A percentile compares a stretch with the other conserved stretches of the same genome.
phyloP scores from a whole-genome alignment of 2,797 vertebrate species.

The Podarcis siculus region DNA sequence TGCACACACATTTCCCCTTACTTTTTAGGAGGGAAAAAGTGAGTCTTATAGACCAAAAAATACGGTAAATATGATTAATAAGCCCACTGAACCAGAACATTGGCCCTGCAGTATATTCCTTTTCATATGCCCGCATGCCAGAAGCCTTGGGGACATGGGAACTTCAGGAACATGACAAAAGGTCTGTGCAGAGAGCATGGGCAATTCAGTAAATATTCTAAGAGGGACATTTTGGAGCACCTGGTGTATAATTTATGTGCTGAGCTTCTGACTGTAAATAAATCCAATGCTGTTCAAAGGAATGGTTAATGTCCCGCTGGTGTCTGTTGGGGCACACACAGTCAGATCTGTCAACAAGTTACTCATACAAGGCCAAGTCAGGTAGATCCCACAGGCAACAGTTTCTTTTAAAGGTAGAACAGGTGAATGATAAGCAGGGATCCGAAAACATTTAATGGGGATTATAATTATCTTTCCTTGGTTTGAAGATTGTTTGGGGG shows the following conservation, averaged over 20 bases:
- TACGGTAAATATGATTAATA: too few relatives aligned
- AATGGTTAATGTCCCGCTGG: slow-evolving; percentile 35
- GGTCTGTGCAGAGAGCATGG: slow-evolving; percentile 42
- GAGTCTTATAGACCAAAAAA: too few relatives aligned
- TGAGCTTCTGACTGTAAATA: slow-evolving; percentile 63
- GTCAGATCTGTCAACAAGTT: slow-evolving; percentile 59
- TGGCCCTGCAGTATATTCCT: slow-evolving; percentile 21
- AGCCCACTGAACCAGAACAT: too few relatives aligned
- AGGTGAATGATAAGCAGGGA: slow-evolving; percentile 15
- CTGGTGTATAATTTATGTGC: slow-evolving; percentile 68
- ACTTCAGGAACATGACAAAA: slow-evolving; percentile 37
- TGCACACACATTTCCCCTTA: too few relatives aligned
- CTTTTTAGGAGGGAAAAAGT: too few relatives aligned
- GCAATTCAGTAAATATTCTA: slow-evolving; percentile 59
- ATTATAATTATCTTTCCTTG: neutral
- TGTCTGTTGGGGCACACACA: slow-evolving; percentile 60
- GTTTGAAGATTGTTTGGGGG: neutral
- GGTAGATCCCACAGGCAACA: slow-evolving; percentile 34
- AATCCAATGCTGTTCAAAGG: slow-evolving; percentile 67
- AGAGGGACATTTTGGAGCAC: slow-evolving; percentile 63
- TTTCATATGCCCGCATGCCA: slow-evolving; percentile 40
- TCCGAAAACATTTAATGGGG: neutral
- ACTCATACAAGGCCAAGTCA: slow-evolving; percentile 44
- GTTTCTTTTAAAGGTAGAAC: slow-evolving; percentile 36
- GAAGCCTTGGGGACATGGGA: accelerated